These are phyloP conservation scores for Fukomys damarensis DNA, from an alignment of 2,113 vertebrate genomes.

Conservation along the genomic window DNA sequence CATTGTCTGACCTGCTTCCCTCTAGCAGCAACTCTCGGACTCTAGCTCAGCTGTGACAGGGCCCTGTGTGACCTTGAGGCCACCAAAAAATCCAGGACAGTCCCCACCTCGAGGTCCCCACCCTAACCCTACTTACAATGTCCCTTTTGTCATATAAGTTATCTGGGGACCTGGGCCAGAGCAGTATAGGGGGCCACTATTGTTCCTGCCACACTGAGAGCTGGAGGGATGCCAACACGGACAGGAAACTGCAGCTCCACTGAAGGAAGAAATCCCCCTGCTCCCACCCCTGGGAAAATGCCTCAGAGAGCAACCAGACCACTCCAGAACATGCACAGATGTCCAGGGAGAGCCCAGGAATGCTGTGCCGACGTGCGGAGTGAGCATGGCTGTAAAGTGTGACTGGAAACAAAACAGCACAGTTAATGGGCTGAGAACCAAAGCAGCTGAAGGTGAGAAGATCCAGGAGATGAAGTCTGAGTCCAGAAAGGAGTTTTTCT, in stretches of 20 bases:
- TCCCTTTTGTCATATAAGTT: background rate
- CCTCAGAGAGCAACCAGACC: background rate
- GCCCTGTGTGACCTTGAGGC: background rate
- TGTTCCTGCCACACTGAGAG: background rate
- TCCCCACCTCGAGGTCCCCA: background rate
- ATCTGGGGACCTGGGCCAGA: background rate
- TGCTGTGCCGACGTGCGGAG: no score
- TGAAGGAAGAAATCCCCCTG: background rate
- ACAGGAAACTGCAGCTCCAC: background rate
- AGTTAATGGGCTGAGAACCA: background rate
- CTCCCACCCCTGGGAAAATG: background rate
- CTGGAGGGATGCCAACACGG: background rate
- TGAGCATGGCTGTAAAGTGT: background rate
- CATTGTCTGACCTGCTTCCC: background rate
- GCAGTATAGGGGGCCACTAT: no score
- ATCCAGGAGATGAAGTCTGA: background rate
- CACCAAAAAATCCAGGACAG: background rate
- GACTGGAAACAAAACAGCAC: background rate
- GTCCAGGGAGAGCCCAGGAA: background rate
- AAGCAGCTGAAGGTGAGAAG: background rate
- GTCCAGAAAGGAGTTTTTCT: background rate
- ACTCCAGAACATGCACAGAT: accelerated
- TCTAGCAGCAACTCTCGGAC: background rate
- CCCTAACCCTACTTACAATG: accelerated
- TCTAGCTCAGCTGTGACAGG: background rate